A percentile compares a stretch with the other conserved stretches of the same genome.
Conservation (phyloP, 2,797 vertebrate species). For the Hephaestus fuliginosus region DNA sequence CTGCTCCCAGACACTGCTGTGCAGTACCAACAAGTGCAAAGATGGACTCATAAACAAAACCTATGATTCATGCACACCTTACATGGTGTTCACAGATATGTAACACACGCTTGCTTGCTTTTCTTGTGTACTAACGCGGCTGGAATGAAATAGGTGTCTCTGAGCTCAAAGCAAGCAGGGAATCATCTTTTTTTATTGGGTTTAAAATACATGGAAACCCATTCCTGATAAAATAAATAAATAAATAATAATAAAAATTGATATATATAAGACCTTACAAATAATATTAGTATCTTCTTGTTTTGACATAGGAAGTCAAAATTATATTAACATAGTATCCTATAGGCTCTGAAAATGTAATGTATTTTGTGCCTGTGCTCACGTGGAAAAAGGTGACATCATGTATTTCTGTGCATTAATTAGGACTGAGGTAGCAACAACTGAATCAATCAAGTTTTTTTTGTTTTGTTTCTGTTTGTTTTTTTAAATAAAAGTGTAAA, state of each 20-base stretch:
- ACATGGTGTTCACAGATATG: conserved; percentile 20
- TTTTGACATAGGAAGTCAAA: not conserved
- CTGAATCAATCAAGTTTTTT: no score
- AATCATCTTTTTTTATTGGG: not conserved
- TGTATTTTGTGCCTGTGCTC: no score
- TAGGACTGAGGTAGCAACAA: no score
- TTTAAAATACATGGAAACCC: not conserved
- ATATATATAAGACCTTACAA: not conserved
- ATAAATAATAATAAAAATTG: no score
- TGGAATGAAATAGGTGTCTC: conserved; percentile 2
- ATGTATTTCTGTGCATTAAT: no score
- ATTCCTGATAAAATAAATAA: not conserved
- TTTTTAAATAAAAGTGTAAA: not conserved
- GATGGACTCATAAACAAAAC: conserved; percentile 31
- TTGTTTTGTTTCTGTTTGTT: no score
- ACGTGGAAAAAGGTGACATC: no score
- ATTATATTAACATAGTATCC: not conserved
- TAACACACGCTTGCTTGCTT: conserved; percentile 37
- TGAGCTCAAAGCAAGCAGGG: conserved; percentile 7
- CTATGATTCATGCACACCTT: conserved; percentile 33
- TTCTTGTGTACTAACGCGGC: conserved; percentile 5
- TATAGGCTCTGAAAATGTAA: no score
- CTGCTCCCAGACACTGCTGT: conserved; percentile 39
- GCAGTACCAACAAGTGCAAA: conserved; percentile 18
- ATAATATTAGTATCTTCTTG: not conserved